These are phyloP conservation scores for Microctonus brassicae DNA, from an alignment of 2,888 invertebrate species.

Conservation along the genomic window DNA sequence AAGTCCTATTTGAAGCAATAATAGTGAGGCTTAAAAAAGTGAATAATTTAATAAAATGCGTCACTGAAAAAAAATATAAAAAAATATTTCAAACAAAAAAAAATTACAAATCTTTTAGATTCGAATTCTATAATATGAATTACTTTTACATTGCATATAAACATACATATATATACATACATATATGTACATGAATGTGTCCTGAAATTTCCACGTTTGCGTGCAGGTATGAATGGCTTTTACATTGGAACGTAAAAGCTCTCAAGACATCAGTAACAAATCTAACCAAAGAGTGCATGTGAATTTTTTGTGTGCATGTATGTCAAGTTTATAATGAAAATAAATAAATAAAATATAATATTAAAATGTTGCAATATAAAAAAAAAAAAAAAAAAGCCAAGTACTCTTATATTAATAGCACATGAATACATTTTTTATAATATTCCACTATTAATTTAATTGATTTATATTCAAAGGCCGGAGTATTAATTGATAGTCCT, in stretches of 20 bases:
- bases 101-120: too few species aligned
- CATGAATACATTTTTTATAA: too few species aligned
- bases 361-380: too few species aligned
- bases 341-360: background rate
- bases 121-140: too few species aligned
- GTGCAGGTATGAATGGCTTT: background rate
- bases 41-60: conserved; percentile 15
- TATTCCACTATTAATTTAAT: background rate
- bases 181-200: too few species aligned
- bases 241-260: background rate
- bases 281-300: background rate
- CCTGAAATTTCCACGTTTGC: background rate
- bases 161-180: too few species aligned
- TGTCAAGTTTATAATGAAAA: background rate
- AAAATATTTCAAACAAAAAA: too few species aligned
- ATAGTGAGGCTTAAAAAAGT: background rate
- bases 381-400: too few species aligned
- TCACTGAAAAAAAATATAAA: background rate
- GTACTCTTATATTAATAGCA: too few species aligned
- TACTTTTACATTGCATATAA: too few species aligned
- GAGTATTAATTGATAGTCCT: background rate
- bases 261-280: background rate
- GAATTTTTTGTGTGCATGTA: background rate
- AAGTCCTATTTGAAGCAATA: background rate
- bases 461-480: background rate